Conservation (phyloP, 2,113 vertebrate species). For the Lanius ludovicianus region DNA sequence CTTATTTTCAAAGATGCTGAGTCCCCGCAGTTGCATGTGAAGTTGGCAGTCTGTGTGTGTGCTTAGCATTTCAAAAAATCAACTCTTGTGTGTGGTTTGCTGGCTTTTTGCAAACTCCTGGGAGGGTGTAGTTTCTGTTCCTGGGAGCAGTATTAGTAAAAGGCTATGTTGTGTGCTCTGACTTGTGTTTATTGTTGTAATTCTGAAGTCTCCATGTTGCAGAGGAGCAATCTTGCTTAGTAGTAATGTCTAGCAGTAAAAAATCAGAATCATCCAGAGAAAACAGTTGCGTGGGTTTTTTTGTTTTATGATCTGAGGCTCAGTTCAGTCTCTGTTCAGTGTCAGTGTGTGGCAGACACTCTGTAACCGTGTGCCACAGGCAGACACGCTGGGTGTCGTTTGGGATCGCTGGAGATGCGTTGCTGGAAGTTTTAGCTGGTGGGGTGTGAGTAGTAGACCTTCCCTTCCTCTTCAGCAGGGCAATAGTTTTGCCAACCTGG, state of each 20-base stretch:
- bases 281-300: neutral
- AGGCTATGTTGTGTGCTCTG: neutral
- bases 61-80: neutral
- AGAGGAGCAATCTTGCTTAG: conserved; percentile 28
- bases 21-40: neutral
- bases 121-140: conserved; percentile 28
- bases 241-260: conserved; percentile 22
- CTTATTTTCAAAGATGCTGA: neutral
- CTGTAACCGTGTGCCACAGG: neutral
- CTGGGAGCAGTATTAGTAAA: conserved; percentile 38
- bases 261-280: neutral
- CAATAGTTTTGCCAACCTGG: neutral
- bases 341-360: neutral
- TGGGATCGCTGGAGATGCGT: accelerated
- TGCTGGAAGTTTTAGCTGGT: neutral
- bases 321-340: neutral
- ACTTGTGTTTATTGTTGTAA: conserved; percentile 44
- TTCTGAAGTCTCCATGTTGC: conserved; percentile 37
- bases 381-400: neutral
- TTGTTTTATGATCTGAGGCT: neutral
- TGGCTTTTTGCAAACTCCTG: neutral
- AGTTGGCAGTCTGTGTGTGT: neutral
- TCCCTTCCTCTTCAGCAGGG: neutral
- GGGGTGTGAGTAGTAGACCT: neutral
- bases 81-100: neutral